Base-by-base conservation (phyloP, 1,140 invertebrate species). In the Eulimnadia texana region DNA sequence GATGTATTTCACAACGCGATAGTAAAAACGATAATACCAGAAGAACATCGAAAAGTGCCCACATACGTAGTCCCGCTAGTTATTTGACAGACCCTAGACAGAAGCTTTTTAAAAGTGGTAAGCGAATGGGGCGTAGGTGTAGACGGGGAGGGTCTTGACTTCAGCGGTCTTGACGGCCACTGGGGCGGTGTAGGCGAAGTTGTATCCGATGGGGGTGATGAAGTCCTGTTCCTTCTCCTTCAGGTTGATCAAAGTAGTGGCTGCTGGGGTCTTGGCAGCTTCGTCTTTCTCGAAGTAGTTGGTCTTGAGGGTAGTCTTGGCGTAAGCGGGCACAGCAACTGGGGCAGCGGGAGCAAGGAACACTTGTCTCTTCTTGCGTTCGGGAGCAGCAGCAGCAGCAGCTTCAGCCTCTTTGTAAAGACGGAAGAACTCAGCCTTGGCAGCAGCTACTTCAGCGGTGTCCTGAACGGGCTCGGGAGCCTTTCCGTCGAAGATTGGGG, bases 381-480 rank as follows among this genome's bases (percentile, higher is more conserved):
- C 42, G 16, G 59, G 33, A 25, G 13, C 33, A 28, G 24, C 13
- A 23, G 25, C 64, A 58, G 55, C 56, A 58, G 64, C 64, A 24
- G 64, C 53, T 25, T 58, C 64, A 47, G 65, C 65, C 29, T 66
- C 60, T 6, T 59, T 63, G 58, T 59, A 62, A 50, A 60, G 22
- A 20, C 61, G 24, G 58, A 22, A 24, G 51, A 62, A 65, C 49
- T 65, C 64, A 3, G 47, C 64, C 49, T 55, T 53, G 19, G 64
- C 59, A n/a, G 50, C 63, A 20, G 50, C 52, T 1, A 65, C 64
- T 50, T 65, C 64, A 3, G 63, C 42, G 19, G 64, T 65, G 47
- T 64, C 57, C 28, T 55, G 33, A 23, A 64, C 62, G 33, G 63
- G 63, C 28, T 64, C 53, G 29, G 64, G 63, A n/a, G 64, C 63